Base-by-base conservation (phyloP, 2,113 vertebrate genomes). In the Pionites leucogaster region DNA sequence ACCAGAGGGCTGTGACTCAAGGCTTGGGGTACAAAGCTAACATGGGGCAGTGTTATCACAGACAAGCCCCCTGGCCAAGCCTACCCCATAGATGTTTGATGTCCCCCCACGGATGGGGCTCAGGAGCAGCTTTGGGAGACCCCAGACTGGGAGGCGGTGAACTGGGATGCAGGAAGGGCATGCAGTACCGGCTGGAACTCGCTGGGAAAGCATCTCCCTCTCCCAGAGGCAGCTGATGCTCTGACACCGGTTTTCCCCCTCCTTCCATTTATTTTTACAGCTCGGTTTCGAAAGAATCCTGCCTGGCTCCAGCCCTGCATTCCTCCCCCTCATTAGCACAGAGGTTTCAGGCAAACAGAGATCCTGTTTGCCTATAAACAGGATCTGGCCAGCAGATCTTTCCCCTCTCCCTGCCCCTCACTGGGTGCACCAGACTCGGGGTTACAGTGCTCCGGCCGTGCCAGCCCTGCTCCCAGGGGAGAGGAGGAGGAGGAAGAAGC, bases 241-340 rank as follows among this genome's bases (percentile, higher is more conserved):
- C 84, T 49, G 49, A 82, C 90, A 90, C 68, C 60, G 83, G 62
- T 44, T 87, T 82, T 41, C n/a, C 49, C 22, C 52, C 55, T 88
- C 55, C 69, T 93, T 92, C 59, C 55, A 39, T 72, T 78, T 86
- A 81, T 90, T 96, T 92, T 94, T 93, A 64, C 28, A 88, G 88
- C 92, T 94, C 0, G 19, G 92, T 93, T 96, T 92, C 52, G 35
- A 96, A 96, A 92, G 93, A 94, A 91, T 93, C 86, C 79, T 41
- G 83, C 49, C 82, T 91, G 71, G 93, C 91, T 90, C 85, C 29
- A 13, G 90, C 84, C 85, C 88, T 31, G 62, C 95, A 92, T 92
- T 92, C 87, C 90, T 96, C 72, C 89, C 63, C 57, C 69, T 93
- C 69, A 57, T 85, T 69, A 90, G 59, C 72, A 39, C 74, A 25